A percentile compares a stretch with the other conserved stretches of the same genome.
Conservation (phyloP, 37 sponge, comb jelly and placozoan genomes). For the Eunapius fragilis region DNA sequence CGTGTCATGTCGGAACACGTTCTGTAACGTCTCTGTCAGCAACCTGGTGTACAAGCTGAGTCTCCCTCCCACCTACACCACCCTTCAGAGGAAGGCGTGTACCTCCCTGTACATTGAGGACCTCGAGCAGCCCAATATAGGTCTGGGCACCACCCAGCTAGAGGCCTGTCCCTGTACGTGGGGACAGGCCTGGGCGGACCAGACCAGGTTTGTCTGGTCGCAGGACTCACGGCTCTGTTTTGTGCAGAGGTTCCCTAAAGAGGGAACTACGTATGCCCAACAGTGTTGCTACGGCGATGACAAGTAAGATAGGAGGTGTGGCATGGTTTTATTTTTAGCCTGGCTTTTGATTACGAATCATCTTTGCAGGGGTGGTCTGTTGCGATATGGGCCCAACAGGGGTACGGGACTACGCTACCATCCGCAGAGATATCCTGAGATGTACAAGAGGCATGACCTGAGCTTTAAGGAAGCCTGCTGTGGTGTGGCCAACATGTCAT, state of each 20-base stretch:
- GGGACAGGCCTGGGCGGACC: conserved; percentile 19
- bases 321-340: background rate
- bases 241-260: conserved; percentile 9
- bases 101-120: background rate
- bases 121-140: background rate
- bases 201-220: background rate
- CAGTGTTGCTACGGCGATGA: background rate
- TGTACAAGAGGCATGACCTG: conserved; percentile 4
- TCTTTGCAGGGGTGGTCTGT: background rate
- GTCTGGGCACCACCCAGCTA: background rate
- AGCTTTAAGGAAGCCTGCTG: conserved; percentile 45
- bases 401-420: conserved; percentile 19
- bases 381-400: background rate
- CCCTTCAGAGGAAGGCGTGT: background rate
- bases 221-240: background rate
- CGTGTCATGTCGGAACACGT: conserved; percentile 41
- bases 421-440: background rate
- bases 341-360: background rate
- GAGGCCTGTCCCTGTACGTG: conserved; percentile 21
- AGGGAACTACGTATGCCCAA: background rate
- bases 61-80: background rate
- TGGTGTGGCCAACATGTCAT: conserved; percentile 26
- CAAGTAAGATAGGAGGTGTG: background rate
- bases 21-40: background rate
- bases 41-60: conserved; percentile 55